Evolutionary conservation across 2,797 vertebrate species (phyloP).

Genomic region (Rhinogobio ventralis): DNA sequence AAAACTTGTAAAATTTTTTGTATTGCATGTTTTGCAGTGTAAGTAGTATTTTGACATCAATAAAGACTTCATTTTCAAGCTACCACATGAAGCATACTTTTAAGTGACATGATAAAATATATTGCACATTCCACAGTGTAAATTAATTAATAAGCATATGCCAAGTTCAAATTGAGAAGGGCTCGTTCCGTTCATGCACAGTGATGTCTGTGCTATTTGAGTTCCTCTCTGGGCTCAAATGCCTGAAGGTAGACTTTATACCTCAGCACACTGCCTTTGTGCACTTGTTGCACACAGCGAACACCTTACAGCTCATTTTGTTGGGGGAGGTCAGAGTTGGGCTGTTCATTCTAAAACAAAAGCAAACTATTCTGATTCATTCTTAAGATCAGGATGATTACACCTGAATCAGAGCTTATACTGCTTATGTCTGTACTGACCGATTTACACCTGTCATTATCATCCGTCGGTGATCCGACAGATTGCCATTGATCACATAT

Average conservation of each 20-base stretch:
- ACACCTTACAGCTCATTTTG: constrained; percentile 20
- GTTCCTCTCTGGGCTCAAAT: constrained; percentile 7
- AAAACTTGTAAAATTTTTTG: no score
- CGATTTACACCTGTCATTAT: not conserved
- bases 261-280: constrained; percentile 14
- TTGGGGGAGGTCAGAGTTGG: constrained; percentile 4
- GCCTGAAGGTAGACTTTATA: constrained; percentile 7
- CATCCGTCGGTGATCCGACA: not conserved
- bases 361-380: not conserved
- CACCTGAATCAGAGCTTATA: not conserved
- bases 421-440: no score
- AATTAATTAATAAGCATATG: not conserved
- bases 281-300: constrained; percentile 19
- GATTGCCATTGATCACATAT: not conserved
- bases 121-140: not conserved
- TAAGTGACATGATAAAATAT: not conserved
- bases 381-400: not conserved
- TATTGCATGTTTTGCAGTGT: no score
- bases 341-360: not conserved
- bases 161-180: not conserved
- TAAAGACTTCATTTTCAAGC: not conserved
- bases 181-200: not conserved
- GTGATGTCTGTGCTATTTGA: not conserved
- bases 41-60: not conserved
- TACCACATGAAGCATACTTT: not conserved